These are phyloP conservation scores for Petrolisthes cinctipes DNA, from an alignment of 2,888 invertebrate species.

Conservation along the genomic window DNA sequence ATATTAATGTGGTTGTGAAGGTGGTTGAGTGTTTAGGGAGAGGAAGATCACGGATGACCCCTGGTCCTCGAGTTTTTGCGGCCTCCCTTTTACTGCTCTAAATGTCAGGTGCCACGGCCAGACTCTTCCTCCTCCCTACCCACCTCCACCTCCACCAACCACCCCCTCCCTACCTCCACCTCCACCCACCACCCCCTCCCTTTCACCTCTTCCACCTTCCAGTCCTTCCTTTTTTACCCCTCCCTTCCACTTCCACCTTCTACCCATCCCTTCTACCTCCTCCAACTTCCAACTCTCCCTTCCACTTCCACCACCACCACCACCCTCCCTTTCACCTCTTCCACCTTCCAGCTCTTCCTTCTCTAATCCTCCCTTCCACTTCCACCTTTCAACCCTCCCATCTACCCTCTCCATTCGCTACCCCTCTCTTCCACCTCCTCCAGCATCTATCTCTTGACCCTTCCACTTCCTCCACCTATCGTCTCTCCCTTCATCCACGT, in stretches of 20 bases:
- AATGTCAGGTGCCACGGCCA: constrained; percentile 11
- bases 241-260: not conserved
- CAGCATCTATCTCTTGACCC: too few relatives aligned
- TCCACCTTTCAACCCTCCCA: too few relatives aligned
- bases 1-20: too few relatives aligned
- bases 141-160: not conserved
- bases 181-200: not conserved
- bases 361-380: too few relatives aligned
- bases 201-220: not conserved
- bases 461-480: too few relatives aligned
- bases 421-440: too few relatives aligned
- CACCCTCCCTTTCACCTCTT: not conserved
- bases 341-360: not conserved
- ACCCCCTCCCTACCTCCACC: not conserved
- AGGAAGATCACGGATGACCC: constrained; percentile 39
- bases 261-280: not conserved
- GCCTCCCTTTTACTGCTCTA: constrained; percentile 23
- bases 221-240: not conserved
- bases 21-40: not conserved
- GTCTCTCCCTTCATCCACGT: too few relatives aligned
- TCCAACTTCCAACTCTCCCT: not conserved
- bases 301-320: not conserved
- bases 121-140: not conserved
- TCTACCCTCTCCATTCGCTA: too few relatives aligned
- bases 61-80: not conserved